Conservation (phyloP, 1,140 invertebrate genomes). For the Drosophila sucinea region DNA sequence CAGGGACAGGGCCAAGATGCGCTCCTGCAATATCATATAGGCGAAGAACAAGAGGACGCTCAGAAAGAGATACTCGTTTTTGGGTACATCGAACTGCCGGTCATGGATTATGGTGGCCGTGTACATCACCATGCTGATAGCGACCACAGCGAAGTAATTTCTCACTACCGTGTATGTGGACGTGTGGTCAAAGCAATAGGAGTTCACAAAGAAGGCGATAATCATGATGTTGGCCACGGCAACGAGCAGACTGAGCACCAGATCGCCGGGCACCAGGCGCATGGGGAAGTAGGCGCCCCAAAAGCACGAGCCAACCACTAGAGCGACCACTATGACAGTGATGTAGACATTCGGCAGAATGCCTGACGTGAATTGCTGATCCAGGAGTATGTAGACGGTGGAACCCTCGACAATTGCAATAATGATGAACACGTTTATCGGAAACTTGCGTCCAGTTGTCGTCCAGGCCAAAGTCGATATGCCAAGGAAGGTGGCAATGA, state of each 20-base stretch:
- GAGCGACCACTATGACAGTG: constrained; percentile 34
- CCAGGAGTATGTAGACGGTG: constrained; percentile 57
- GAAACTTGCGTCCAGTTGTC: constrained; percentile 43
- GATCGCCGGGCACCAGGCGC: constrained; percentile 59
- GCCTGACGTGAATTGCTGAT: constrained; percentile 41
- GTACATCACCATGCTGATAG: constrained; percentile 59
- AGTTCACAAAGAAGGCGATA: constrained; percentile 53
- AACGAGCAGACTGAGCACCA: constrained; percentile 53
- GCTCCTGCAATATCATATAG: constrained; percentile 65
- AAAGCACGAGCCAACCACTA: constrained; percentile 43
- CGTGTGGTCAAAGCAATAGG: background rate
- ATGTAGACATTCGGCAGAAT: constrained; percentile 54
- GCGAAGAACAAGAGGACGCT: constrained; percentile 62
- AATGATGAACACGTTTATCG: constrained; percentile 41
- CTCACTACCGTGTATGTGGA: constrained; percentile 22
- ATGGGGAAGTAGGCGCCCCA: constrained; percentile 69
- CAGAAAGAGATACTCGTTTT: constrained; percentile 61
- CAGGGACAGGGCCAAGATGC: constrained; percentile 38
- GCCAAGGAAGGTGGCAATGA: constrained; percentile 46
- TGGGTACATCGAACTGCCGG: constrained; percentile 66
- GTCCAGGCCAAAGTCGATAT: constrained; percentile 55
- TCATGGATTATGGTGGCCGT: constrained; percentile 70
- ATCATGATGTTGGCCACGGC: constrained; percentile 50
- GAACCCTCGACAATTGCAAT: constrained; percentile 53
- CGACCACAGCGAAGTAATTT: constrained; percentile 51